phyloP scores from a whole-genome alignment of 2,888 invertebrate genomes.

The Thumatha senex region DNA sequence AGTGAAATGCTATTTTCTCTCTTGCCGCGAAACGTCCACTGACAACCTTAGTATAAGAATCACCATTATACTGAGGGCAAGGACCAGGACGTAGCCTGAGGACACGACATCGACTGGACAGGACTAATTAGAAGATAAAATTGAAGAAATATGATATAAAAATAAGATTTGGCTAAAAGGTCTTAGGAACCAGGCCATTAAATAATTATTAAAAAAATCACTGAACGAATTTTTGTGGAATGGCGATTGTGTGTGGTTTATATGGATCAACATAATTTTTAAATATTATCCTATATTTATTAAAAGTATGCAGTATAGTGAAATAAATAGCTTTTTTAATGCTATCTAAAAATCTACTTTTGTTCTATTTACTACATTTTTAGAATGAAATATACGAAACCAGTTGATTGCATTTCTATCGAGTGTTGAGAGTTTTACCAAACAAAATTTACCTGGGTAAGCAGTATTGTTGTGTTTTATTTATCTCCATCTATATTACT shows the following conservation, averaged over 20 bases:
- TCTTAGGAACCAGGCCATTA: too few relatives aligned
- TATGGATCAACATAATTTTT: slow-evolving; percentile 61
- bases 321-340: slow-evolving; percentile 41
- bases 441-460: slow-evolving; percentile 53
- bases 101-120: too few relatives aligned
- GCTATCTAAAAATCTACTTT: slow-evolving; percentile 38
- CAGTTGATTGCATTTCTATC: slow-evolving; percentile 53
- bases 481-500: background rate
- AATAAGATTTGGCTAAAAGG: too few relatives aligned
- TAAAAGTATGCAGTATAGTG: slow-evolving; percentile 53
- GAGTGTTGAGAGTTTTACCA: slow-evolving; percentile 53
- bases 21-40: too few relatives aligned
- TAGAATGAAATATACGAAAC: slow-evolving; percentile 49
- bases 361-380: slow-evolving; percentile 39
- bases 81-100: too few relatives aligned
- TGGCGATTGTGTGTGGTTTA: slow-evolving; percentile 74
- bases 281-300: slow-evolving; percentile 50
- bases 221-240: slow-evolving; percentile 61
- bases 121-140: too few relatives aligned
- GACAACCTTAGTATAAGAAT: too few relatives aligned
- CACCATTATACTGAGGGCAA: too few relatives aligned
- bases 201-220: too few relatives aligned
- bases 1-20: too few relatives aligned
- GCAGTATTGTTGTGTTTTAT: slow-evolving; percentile 15
- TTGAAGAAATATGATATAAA: too few relatives aligned